Base-by-base conservation (phyloP, 2,888 invertebrate genomes). In the Oscheius sp. region DNA sequence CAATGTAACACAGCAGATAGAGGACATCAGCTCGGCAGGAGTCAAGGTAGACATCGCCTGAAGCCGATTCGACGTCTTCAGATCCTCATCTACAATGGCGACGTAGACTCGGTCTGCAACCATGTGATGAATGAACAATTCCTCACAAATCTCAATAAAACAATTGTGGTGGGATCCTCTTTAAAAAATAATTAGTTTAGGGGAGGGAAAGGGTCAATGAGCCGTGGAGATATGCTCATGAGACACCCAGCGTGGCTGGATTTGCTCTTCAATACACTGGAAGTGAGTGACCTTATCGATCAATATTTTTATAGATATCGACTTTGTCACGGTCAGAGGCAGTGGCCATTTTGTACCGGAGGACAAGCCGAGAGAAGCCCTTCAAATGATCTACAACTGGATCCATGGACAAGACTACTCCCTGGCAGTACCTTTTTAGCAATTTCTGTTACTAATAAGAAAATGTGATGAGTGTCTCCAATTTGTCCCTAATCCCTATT, bases 51-150 rank as follows among this genome's bases (percentile, higher is more conserved):
- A 0, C 35, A 18, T 66, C 29, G 9, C 21, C 41, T 18, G 3
- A 18, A 7, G 16, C 23, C 29, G 1, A 12, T 2, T 18, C 18
- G 53, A 25, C 2, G 21, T 21, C 21, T 64, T 53, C 7, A 80
- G 55, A 84, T 89, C 18, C 74, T 90, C 68, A 86, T 91, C 45
- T 91, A 90, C 84, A 91, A 90, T 80, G 91, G 91, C 18, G 90
- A 91, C 83, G 88, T 90, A 18, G 85, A 91, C 78, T 90, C 90
- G 89, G 90, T 90, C 1, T 91, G 90, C 83, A 90, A 90, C 80
- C 90, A 89, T 81, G 88, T 90, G 2, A 90, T 90, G 66, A 90
- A 90, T 82, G 88, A 89, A 76, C 90, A 85, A 52, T 81, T 81
- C 56, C 69, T 81, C 55, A 74, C 77, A 18, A 66, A 71, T 6